Conservation (phyloP, 2,888 invertebrate genomes). For the Pantelozetes paolii region DNA sequence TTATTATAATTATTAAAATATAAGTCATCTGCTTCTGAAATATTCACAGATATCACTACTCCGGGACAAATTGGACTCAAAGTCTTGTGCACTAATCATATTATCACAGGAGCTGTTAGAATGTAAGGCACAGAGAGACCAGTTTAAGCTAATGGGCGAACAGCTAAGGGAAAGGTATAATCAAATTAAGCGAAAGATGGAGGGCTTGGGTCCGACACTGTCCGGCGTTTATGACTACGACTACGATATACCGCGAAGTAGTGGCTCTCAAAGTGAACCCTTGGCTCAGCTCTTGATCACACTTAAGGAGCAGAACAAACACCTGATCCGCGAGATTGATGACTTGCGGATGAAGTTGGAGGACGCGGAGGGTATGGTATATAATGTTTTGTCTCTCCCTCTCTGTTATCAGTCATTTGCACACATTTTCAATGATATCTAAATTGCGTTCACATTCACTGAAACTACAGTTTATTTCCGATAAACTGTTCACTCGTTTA, state of each 20-base stretch:
- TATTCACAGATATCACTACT: constrained; percentile 18
- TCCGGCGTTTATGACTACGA: constrained; percentile 20
- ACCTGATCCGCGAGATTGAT: constrained; percentile 62
- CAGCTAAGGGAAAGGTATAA: constrained; percentile 61
- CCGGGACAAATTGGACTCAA: constrained; percentile 67
- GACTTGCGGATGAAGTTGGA: constrained; percentile 65
- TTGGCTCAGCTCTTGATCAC: constrained; percentile 51
- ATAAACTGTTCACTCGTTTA: no score
- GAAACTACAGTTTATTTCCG: no score
- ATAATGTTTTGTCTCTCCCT: no score
- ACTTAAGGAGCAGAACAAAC: constrained; percentile 58
- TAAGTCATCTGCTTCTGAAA: no score
- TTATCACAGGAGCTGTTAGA: constrained; percentile 71
- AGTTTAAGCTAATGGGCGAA: constrained; percentile 73
- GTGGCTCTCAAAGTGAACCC: constrained; percentile 25
- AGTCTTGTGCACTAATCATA: constrained; percentile 74
- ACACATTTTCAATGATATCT: no score
- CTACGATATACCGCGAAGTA: constrained; percentile 10
- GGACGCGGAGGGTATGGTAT: constrained; percentile 54
- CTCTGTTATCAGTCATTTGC: no score
- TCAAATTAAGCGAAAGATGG: constrained; percentile 52
- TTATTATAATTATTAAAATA: no score
- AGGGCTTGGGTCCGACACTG: constrained; percentile 48
- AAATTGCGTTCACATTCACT: no score
- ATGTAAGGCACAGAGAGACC: constrained; percentile 72